phyloP scores from a whole-genome alignment of 2,797 vertebrate species.

The Anguilla anguilla region DNA sequence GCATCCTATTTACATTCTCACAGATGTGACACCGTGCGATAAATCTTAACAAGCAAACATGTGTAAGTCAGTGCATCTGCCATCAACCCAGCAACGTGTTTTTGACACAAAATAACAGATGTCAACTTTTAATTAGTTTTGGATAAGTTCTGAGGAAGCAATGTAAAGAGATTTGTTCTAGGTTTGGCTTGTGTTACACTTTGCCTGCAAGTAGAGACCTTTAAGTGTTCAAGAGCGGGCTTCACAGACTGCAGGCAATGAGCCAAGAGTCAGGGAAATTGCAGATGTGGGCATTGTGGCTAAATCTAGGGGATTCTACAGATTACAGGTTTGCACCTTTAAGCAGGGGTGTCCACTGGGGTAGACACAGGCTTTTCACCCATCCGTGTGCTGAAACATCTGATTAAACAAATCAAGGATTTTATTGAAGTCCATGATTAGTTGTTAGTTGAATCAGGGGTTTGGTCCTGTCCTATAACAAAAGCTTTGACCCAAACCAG shows the following conservation, averaged over 20 bases:
- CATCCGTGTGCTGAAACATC: background rate
- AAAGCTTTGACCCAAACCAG: background rate
- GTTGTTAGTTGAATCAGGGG: background rate
- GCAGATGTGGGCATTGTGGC: background rate
- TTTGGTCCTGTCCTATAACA: background rate
- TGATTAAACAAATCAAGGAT: background rate
- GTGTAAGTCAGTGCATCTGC: slow-evolving; percentile 45
- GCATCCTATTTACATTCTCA: slow-evolving; percentile 17
- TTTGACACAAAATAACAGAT: slow-evolving; percentile 54
- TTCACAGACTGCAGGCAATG: background rate
- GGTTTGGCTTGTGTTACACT: slow-evolving; percentile 8
- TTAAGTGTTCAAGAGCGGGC: background rate
- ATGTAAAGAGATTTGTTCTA: slow-evolving; percentile 25
- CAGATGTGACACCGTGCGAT: slow-evolving; percentile 43
- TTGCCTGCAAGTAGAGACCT: background rate
- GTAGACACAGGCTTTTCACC: background rate
- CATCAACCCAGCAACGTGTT: slow-evolving; percentile 38
- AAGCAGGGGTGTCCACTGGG: background rate
- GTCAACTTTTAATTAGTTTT: slow-evolving; percentile 55
- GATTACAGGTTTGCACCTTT: background rate
- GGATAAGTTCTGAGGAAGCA: slow-evolving; percentile 31
- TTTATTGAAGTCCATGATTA: background rate
- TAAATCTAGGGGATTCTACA: background rate
- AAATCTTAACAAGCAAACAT: slow-evolving; percentile 22
- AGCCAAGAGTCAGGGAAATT: background rate